A percentile compares a stretch with the other conserved stretches of the same genome.
These are phyloP conservation scores for Chondrilla cf. caribensis DNA, from an alignment of 37 sponge, comb jelly and placozoan genomes.

Conservation along the genomic window DNA sequence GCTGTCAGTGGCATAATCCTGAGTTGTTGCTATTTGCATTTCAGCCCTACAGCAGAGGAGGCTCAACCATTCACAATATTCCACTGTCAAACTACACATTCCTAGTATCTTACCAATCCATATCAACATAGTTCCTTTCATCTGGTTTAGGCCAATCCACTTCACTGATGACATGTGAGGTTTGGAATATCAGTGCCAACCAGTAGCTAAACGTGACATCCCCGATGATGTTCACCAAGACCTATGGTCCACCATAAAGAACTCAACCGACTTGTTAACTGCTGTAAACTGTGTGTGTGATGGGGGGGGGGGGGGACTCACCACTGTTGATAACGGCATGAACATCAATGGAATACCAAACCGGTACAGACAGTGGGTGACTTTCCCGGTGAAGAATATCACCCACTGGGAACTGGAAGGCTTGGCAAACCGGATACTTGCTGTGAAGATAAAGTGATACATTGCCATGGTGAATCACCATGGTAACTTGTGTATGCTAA, in stretches of 20 bases:
- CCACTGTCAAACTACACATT: too few relatives aligned
- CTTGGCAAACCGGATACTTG: slow-evolving; percentile 67
- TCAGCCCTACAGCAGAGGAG: slow-evolving; percentile 61
- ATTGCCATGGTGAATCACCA: too few relatives aligned
- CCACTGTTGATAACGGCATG: slow-evolving; percentile 64
- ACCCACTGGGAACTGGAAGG: slow-evolving; percentile 54
- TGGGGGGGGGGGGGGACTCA: too few relatives aligned
- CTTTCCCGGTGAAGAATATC: slow-evolving; percentile 73
- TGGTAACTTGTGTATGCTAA: background rate
- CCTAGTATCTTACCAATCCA: slow-evolving; percentile 74
- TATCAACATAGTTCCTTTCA: slow-evolving; percentile 67
- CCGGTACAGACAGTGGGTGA: slow-evolving; percentile 52
- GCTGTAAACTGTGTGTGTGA: background rate
- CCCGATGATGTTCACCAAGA: slow-evolving; percentile 16
- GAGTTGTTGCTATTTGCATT: slow-evolving; percentile 81
- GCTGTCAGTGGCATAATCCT: slow-evolving; percentile 87
- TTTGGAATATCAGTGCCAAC: slow-evolving; percentile 91
- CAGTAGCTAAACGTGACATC: slow-evolving; percentile 84
- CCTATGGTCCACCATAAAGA: too few relatives aligned
- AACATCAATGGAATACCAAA: slow-evolving; percentile 68
- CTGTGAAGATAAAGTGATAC: slow-evolving; percentile 40
- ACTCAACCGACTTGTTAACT: background rate
- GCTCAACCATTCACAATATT: background rate
- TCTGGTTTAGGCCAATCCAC: slow-evolving; percentile 93
- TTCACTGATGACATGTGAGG: slow-evolving; percentile 87